A percentile compares a stretch with the other conserved stretches of the same genome.
Evolutionary conservation across 2,888 invertebrate species (phyloP).

Genomic region (Hirtodrosophila confusa): DNA sequence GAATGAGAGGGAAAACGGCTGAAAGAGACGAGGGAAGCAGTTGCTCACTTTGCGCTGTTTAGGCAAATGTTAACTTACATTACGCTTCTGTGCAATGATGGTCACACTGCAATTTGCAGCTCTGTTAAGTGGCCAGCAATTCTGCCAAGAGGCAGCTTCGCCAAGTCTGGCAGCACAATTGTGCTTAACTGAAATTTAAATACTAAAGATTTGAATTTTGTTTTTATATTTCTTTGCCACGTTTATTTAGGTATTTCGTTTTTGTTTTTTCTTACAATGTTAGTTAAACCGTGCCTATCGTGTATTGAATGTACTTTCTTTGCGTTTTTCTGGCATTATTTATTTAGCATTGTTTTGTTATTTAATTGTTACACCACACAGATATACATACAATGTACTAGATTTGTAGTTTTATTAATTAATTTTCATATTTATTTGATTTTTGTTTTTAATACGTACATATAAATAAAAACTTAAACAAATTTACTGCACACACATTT

Average conservation of each 20-base stretch:
- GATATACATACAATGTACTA: conserved; percentile 60
- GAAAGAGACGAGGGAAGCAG: conserved; percentile 9
- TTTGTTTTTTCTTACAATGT: conserved; percentile 56
- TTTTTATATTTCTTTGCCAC: conserved; percentile 27
- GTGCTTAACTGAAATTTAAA: conserved; percentile 30
- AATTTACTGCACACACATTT: conserved; percentile 74
- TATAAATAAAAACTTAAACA: conserved; percentile 82
- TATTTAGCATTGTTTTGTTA: conserved; percentile 41
- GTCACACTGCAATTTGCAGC: conserved; percentile 17
- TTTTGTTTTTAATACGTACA: conserved; percentile 60
- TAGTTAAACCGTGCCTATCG: conserved; percentile 60
- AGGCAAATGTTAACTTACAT: too few species aligned
- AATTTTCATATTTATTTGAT: conserved; percentile 55
- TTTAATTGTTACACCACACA: conserved; percentile 66
- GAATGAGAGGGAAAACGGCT: conserved; percentile 16
- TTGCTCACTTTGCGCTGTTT: conserved; percentile 11
- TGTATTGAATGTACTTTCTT: conserved; percentile 32
- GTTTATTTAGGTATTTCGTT: conserved; percentile 42
- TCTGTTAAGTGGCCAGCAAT: conserved; percentile 22
- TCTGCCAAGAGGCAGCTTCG: conserved; percentile 23
- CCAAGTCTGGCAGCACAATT: conserved; percentile 41
- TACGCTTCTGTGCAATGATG: neutral
- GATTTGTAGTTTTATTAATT: conserved; percentile 50
- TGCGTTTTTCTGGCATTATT: conserved; percentile 22
- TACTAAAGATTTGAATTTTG: neutral